Percentiles rank a stretch among this genome's conserved stretches.
Evolutionary conservation across 2,888 invertebrate genomes (phyloP).

Genomic region (Drosophila eohydei): DNA sequence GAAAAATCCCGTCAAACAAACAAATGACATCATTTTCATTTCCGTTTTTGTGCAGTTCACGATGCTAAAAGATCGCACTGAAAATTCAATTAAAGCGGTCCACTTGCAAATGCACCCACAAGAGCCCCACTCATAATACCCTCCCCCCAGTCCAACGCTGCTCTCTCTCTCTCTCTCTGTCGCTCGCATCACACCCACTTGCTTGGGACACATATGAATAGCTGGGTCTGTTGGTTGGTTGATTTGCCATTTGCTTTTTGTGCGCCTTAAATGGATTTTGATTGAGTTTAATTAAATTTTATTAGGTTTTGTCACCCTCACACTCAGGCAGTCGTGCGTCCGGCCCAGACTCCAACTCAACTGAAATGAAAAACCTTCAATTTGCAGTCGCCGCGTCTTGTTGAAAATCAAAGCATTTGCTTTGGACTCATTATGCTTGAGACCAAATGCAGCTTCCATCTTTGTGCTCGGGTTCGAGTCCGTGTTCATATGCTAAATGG

Average conservation of each 20-base stretch:
- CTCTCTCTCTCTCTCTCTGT: neutral
- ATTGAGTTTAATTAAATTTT: conserved; percentile 85
- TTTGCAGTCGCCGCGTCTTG: conserved; percentile 22
- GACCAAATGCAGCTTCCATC: conserved; percentile 42
- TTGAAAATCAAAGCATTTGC: conserved; percentile 72
- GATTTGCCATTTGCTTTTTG: conserved; percentile 42
- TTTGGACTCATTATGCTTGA: conserved; percentile 59
- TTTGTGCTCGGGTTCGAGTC: conserved; percentile 36
- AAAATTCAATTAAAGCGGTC: conserved; percentile 71
- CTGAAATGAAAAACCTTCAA: conserved; percentile 32
- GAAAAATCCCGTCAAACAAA: conserved; percentile 19
- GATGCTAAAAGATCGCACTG: conserved; percentile 38
- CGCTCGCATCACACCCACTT: conserved; percentile 2
- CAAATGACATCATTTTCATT: conserved; percentile 78
- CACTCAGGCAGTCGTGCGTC: conserved; percentile 49
- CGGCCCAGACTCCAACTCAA: conserved; percentile 37
- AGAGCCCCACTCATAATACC: conserved; percentile 21
- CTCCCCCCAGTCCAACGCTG: neutral
- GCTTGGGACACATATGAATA: conserved; percentile 15
- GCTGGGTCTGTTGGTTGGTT: conserved; percentile 20
- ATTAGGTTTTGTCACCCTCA: conserved; percentile 84
- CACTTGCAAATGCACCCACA: conserved; percentile 59
- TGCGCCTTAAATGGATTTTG: conserved; percentile 83
- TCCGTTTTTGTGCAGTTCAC: conserved; percentile 62
- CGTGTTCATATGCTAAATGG: conserved; percentile 53